Percentiles rank a stretch among this genome's conserved stretches.
Conservation (phyloP, 2,888 invertebrate species). For the Rhagium mordax region DNA sequence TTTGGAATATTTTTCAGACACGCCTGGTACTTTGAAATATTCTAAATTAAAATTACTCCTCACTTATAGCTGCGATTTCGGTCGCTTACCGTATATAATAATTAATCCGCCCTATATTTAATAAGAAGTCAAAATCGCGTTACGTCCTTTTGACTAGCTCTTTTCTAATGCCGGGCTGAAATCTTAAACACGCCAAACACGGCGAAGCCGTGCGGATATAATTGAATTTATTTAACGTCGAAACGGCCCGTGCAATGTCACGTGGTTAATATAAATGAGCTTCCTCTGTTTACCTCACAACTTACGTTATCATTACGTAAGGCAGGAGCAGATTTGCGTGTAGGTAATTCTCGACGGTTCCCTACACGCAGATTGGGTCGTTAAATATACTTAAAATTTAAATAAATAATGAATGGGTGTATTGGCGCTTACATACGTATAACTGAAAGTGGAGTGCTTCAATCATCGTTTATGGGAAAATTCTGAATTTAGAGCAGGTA, state of each 20-base stretch:
- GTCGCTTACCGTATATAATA: no score
- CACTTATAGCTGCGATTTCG: no score
- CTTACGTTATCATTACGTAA: slow-evolving; percentile 44
- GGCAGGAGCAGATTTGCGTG: slow-evolving; percentile 33
- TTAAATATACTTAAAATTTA: slow-evolving; percentile 31
- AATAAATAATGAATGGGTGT: slow-evolving; percentile 28
- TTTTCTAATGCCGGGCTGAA: background rate
- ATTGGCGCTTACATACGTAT: background rate
- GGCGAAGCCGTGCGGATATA: slow-evolving; percentile 28
- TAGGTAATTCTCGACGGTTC: background rate
- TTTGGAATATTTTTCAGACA: no score
- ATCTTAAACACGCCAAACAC: slow-evolving; percentile 15
- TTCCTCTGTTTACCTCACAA: slow-evolving; percentile 40
- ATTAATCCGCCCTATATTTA: background rate
- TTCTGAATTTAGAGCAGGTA: background rate
- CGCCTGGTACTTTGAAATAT: no score
- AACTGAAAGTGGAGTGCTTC: background rate
- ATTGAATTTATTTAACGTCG: slow-evolving; percentile 35
- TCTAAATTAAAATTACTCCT: no score
- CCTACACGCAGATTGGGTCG: slow-evolving; percentile 14
- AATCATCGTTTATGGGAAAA: background rate
- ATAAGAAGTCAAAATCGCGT: background rate
- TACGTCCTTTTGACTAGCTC: background rate
- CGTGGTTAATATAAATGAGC: slow-evolving; percentile 30
- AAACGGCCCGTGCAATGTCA: slow-evolving; percentile 27